phyloP scores from a whole-genome alignment of 2,113 vertebrate genomes.

The Terrapene triunguis region DNA sequence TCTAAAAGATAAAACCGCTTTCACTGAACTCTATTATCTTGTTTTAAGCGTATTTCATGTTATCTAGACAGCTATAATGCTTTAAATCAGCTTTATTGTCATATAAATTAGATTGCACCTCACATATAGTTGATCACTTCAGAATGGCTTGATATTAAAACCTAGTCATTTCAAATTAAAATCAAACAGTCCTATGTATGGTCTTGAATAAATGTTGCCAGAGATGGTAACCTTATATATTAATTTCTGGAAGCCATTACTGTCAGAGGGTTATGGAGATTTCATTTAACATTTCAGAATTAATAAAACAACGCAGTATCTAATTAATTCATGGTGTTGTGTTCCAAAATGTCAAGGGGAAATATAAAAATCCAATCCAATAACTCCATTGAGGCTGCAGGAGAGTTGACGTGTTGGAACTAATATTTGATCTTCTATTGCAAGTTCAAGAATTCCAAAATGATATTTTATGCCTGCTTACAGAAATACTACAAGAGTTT shows the following conservation, averaged over 20 bases:
- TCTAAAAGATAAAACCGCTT: not conserved
- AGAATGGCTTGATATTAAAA: constrained; percentile 60
- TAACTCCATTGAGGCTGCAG: not conserved
- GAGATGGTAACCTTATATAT: not conserved
- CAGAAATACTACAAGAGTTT: not conserved
- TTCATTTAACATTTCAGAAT: constrained; percentile 61
- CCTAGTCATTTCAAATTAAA: constrained; percentile 54
- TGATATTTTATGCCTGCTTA: not conserved
- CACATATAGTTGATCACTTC: not conserved
- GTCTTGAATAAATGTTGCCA: constrained; percentile 25
- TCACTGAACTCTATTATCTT: not conserved
- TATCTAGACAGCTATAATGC: not conserved
- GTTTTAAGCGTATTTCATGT: not conserved
- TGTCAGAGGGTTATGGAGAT: not conserved
- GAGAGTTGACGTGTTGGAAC: not conserved
- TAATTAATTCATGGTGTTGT: constrained; percentile 14
- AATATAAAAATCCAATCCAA: constrained; percentile 1
- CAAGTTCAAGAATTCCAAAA: constrained; percentile 2
- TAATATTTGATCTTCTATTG: not conserved
- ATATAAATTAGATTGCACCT: constrained; percentile 20
- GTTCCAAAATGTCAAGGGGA: constrained; percentile 45
- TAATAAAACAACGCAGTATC: constrained; percentile 33
- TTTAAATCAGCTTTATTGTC: constrained; percentile 26
- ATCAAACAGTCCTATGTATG: constrained; percentile 8
- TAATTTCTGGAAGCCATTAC: constrained; percentile 19